Conservation (phyloP, 2,888 invertebrate genomes). For the Diadromus collaris region DNA sequence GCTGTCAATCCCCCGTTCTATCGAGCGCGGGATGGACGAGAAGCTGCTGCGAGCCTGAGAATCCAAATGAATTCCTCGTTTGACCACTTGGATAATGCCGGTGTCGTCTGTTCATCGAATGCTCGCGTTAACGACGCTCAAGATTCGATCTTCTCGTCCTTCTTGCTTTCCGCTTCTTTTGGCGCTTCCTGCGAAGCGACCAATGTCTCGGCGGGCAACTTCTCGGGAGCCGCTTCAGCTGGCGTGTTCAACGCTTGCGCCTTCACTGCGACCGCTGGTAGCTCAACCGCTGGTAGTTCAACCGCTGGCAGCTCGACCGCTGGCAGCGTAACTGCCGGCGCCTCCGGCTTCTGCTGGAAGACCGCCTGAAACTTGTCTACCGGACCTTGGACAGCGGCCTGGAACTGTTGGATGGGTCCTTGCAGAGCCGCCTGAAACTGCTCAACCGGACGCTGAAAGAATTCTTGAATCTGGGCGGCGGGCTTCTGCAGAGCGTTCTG, state of each 20-base stretch:
- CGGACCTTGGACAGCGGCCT: conserved; percentile 16
- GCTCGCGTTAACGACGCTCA: background rate
- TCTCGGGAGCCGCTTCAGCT: conserved; percentile 5
- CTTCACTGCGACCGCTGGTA: conserved; percentile 26
- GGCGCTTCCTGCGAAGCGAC: conserved; percentile 35
- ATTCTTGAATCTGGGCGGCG: conserved; percentile 14
- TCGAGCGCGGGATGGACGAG: conserved; percentile 32
- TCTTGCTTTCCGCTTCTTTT: conserved; percentile 25
- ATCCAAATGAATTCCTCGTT: conserved; percentile 58
- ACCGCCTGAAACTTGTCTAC: background rate
- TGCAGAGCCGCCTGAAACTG: conserved; percentile 18
- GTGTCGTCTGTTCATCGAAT: conserved; percentile 48
- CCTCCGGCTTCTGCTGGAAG: background rate
- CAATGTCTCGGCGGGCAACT: background rate
- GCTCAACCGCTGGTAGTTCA: background rate
- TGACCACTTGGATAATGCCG: conserved; percentile 55
- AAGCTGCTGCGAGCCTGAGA: conserved; percentile 74
- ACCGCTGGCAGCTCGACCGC: background rate
- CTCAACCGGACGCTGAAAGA: background rate
- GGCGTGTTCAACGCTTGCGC: conserved; percentile 23
- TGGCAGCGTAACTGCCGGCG: background rate
- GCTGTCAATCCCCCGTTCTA: conserved; percentile 14
- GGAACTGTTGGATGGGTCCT: conserved; percentile 4
- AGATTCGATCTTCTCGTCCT: conserved; percentile 54
- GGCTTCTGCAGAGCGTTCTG: background rate